A percentile compares a stretch with the other conserved stretches of the same genome.
Conservation (phyloP, 2,797 vertebrate genomes). For the Chrosomus eos region DNA sequence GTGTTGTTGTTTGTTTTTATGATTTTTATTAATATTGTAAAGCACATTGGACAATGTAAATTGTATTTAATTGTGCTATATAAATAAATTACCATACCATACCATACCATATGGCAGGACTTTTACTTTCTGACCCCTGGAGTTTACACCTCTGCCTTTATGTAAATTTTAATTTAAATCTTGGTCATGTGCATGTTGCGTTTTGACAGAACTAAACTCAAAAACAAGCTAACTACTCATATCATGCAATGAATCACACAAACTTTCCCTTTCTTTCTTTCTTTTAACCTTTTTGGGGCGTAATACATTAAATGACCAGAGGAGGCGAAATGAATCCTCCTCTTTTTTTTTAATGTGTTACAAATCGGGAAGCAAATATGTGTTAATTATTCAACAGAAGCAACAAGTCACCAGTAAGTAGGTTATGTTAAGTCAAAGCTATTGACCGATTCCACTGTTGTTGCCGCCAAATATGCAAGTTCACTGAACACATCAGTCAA, state of each 20-base stretch:
- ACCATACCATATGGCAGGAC: no score
- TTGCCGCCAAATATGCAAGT: neutral
- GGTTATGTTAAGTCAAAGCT: neutral
- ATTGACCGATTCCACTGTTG: neutral
- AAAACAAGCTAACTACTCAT: neutral
- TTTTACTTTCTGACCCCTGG: no score
- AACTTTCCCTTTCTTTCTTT: neutral
- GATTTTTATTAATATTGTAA: no score
- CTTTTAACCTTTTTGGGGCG: neutral
- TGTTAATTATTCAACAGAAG: neutral
- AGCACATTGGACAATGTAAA: no score
- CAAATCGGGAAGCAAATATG: neutral
- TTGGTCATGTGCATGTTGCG: no score
- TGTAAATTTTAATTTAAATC: neutral
- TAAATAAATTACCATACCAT: no score
- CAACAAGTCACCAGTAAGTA: neutral
- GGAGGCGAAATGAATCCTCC: neutral
- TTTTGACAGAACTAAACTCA: neutral
- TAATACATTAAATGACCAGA: neutral
- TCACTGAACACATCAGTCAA: neutral
- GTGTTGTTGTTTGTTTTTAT: no score
- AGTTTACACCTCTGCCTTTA: neutral
- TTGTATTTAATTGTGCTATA: no score
- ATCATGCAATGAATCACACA: neutral
- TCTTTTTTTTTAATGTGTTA: neutral